Evolutionary conservation across 2,113 vertebrate genomes (phyloP), one percentile per base, ranked within the genome.

Genomic region (Neodontobutis hainanensis): DNA sequence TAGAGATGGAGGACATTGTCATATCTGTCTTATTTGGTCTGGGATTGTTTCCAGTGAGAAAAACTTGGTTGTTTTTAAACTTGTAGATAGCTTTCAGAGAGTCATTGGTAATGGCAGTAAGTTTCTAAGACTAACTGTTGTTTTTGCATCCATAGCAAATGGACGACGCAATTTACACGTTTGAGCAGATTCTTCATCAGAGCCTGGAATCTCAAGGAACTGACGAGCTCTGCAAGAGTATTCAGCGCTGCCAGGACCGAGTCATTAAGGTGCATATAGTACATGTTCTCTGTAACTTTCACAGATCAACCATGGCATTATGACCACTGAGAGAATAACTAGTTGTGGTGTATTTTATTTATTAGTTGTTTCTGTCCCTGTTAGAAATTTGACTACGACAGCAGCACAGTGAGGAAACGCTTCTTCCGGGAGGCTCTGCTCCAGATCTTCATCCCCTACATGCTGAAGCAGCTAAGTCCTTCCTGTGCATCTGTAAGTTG

Each of bases 351-450:
- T 40, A 34, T 68, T 6, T 46, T 14, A 11, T 15, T 2, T 6
- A 4, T 9, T 5, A 50, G 15, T 16, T 27, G 2, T 36, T 3
- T 53, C 35, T 58, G 2, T 16, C 11, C 2, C 14, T 0, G n/a
- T 19, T 79, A 99, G 97, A 99, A 99, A 77, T 99, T 94, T 0
- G 96, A 98, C 90, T 98, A 97, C 0, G 97, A 99, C 92, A 99
- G 97, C 93, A 99, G 97, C 91, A 94, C 95, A 0, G 96, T 98
- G 80, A 84, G 97, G 59, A 99, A 99, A 90, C 94, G 92, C 45
- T 98, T 99, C 91, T 99, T 99, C 90, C 92, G 96, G 36, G 96
- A 99, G 81, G 96, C 96, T 3, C 92, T 99, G n/a, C 91, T 98
- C 61, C 97, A 98, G 92, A 95, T 98, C 90, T 94, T 96, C 67